phyloP scores from a whole-genome alignment of 2,888 invertebrate genomes.

The Colletes collaris region DNA sequence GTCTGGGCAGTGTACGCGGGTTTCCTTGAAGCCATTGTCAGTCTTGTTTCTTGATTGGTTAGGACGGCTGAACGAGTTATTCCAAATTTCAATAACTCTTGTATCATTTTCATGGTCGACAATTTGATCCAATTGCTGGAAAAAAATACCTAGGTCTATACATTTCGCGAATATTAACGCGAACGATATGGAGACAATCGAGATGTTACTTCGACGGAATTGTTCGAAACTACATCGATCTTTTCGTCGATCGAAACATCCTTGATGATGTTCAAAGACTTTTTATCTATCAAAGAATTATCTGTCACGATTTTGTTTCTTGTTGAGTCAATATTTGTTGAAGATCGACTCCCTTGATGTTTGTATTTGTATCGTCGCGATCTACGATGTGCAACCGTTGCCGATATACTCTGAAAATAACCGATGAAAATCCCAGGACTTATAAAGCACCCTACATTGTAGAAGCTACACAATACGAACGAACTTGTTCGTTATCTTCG shows the following conservation, averaged over 20 bases:
- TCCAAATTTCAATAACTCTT: constrained; percentile 44
- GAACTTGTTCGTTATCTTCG: constrained; percentile 11
- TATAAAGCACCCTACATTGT: too few relatives aligned
- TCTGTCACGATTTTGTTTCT: neutral
- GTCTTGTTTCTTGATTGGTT: neutral
- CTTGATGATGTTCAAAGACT: too few relatives aligned
- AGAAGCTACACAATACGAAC: too few relatives aligned
- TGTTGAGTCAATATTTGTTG: neutral
- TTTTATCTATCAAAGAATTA: too few relatives aligned
- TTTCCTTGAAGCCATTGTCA: neutral
- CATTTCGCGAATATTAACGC: neutral
- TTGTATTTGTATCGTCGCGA: neutral
- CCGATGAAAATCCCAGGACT: neutral
- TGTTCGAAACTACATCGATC: neutral
- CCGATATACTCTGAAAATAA: constrained; percentile 34
- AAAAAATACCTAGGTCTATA: too few relatives aligned
- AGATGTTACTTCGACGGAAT: neutral
- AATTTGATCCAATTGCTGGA: neutral
- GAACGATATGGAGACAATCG: neutral
- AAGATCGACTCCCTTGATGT: neutral
- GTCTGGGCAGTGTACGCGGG: neutral
- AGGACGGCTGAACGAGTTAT: neutral
- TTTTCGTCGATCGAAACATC: neutral
- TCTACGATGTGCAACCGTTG: constrained; percentile 25
- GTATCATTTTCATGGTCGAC: neutral